These are phyloP conservation scores for Octonoba sinensis DNA, from an alignment of 2,888 invertebrate species.

Conservation along the genomic window DNA sequence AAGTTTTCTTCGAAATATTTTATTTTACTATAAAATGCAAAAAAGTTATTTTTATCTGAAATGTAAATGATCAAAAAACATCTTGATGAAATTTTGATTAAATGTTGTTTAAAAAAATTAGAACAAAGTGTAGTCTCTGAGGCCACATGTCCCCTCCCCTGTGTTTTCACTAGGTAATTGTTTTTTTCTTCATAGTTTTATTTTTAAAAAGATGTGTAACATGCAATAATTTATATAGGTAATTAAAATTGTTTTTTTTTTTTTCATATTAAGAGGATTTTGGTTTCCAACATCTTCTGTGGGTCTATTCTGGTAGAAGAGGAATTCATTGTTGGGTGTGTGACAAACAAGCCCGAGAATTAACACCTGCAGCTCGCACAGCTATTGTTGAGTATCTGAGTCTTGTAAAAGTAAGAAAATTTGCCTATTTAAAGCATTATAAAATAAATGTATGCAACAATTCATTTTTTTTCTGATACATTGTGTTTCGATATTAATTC, in stretches of 20 bases:
- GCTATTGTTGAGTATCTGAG: slow-evolving; percentile 92
- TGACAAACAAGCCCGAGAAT: slow-evolving; percentile 84
- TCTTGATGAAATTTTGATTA: no score
- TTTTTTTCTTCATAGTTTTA: no score
- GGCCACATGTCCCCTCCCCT: no score
- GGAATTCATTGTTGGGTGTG: slow-evolving; percentile 99
- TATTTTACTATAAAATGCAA: no score
- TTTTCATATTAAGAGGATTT: slow-evolving; percentile 84
- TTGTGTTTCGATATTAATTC: neutral
- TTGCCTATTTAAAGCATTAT: neutral
- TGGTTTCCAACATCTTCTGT: slow-evolving; percentile 91
- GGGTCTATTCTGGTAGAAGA: slow-evolving; percentile 98
- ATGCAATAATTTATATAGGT: no score
- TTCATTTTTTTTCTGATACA: neutral
- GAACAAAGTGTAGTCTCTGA: no score
- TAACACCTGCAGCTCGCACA: slow-evolving; percentile 80
- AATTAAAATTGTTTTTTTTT: neutral
- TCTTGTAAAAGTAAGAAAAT: slow-evolving; percentile 72
- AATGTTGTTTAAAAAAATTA: no score
- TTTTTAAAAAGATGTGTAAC: no score
- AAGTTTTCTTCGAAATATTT: no score
- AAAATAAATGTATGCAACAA: neutral
- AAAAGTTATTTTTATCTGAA: no score
- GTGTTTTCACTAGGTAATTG: no score
- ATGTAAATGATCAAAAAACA: no score